Evolutionary conservation across 2,888 invertebrate genomes (phyloP).

Genomic region (Drosophila infuscata): DNA sequence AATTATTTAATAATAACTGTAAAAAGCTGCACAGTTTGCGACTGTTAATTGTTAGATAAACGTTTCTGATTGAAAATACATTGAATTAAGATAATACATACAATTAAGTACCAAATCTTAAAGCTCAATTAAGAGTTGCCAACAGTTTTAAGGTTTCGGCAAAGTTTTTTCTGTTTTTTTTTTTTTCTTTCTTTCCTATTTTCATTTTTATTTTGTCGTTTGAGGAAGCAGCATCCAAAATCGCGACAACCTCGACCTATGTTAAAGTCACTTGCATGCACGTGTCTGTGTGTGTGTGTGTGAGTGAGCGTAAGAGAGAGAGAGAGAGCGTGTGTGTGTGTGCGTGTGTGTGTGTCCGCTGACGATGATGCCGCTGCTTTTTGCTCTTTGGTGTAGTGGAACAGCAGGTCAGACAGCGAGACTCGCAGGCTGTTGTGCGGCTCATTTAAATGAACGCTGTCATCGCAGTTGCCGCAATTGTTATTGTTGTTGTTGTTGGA

Average conservation of each 20-base stretch:
- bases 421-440: conserved; percentile 16
- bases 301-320: neutral
- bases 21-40: neutral
- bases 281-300: conserved; percentile 2
- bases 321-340: conserved; percentile 2
- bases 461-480: conserved; percentile 22
- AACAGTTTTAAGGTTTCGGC: neutral
- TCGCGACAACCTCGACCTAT: conserved; percentile 65
- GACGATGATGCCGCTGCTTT: conserved; percentile 8
- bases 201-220: conserved; percentile 2
- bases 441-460: conserved; percentile 49
- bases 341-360: conserved; percentile 10
- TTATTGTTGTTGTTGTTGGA: conserved; percentile 3
- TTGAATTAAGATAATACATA: neutral
- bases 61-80: neutral
- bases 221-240: conserved; percentile 53
- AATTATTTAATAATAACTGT: neutral
- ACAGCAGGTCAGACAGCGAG: conserved; percentile 55
- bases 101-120: neutral
- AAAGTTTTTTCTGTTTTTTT: neutral
- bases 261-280: conserved; percentile 19
- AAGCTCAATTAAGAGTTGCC: neutral
- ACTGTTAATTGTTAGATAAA: neutral
- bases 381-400: conserved; percentile 56
- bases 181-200: neutral